A percentile compares a stretch with the other conserved stretches of the same genome.
Evolutionary conservation across 37 sponge, comb jelly and placozoan genomes (phyloP).

Genomic region (Lycopodina hypogea): DNA sequence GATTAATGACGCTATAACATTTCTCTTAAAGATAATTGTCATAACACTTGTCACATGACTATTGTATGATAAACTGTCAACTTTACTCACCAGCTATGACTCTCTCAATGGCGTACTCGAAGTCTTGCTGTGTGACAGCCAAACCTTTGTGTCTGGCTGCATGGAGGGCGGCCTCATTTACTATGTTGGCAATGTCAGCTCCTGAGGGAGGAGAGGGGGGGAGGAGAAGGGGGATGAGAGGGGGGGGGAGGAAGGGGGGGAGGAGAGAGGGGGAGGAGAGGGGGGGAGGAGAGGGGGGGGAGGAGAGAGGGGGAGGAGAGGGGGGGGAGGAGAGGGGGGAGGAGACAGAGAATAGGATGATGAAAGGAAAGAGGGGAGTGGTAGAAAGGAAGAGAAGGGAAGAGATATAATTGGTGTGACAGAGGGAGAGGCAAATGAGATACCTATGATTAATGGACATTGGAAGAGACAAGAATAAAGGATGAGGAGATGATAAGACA

Average conservation of each 20-base stretch:
- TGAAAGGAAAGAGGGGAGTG: too few species aligned
- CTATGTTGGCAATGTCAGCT: constrained; percentile 94
- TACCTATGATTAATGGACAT: too few species aligned
- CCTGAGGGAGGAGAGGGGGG: constrained; percentile 36
- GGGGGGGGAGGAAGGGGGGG: neutral
- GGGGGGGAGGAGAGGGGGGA: too few species aligned
- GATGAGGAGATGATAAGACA: too few species aligned
- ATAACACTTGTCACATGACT: constrained; percentile 1
- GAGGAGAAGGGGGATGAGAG: neutral
- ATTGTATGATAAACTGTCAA: too few species aligned
- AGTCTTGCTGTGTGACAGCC: constrained; percentile 55
- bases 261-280: neutral
- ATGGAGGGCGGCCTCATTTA: constrained; percentile 93
- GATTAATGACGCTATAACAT: too few species aligned
- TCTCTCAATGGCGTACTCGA: constrained; percentile 93
- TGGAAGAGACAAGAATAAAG: too few species aligned
- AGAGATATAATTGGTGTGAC: too few species aligned
- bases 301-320: neutral
- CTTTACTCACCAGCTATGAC: constrained; percentile 74
- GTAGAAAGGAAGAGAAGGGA: too few species aligned
- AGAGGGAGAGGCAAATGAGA: too few species aligned
- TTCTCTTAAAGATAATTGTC: too few species aligned
- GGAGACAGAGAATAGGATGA: too few species aligned
- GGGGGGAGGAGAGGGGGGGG: neutral
- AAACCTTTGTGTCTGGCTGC: constrained; percentile 67